These are phyloP conservation scores for Actinernus sp. DNA, from an alignment of 92 coral and sea anemone species.

Conservation along the genomic window DNA sequence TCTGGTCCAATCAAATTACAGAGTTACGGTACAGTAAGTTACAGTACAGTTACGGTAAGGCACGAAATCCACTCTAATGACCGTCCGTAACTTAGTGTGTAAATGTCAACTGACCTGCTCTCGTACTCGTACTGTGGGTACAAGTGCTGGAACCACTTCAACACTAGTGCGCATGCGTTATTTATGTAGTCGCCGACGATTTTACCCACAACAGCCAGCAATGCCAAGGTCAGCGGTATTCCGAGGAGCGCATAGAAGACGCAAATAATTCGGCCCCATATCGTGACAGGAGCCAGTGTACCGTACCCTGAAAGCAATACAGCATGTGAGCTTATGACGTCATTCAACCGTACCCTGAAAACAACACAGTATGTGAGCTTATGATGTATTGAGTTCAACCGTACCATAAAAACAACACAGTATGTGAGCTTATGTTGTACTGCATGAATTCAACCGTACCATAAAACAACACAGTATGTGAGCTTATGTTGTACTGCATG, in stretches of 20 bases:
- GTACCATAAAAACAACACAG: constrained; percentile 1
- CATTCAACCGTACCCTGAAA: too few relatives aligned
- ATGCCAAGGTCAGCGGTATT: constrained; percentile 88
- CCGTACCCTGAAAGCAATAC: constrained; percentile 77
- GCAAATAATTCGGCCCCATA: constrained; percentile 71
- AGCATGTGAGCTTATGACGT: too few relatives aligned
- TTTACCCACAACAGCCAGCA: constrained; percentile 92
- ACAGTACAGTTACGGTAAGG: too few relatives aligned
- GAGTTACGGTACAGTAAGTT: too few relatives aligned
- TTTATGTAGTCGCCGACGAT: constrained; percentile 86
- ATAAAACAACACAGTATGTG: not conserved
- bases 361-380: too few relatives aligned
- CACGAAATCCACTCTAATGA: too few relatives aligned
- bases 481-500: not conserved
- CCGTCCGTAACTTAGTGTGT: too few relatives aligned
- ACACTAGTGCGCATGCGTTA: constrained; percentile 70
- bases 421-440: not conserved
- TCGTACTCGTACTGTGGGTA: constrained; percentile 81
- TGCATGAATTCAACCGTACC: not conserved
- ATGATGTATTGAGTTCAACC: not conserved
- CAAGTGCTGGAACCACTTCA: constrained; percentile 69
- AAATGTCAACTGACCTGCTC: constrained; percentile 65
- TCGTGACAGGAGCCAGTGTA: constrained; percentile 72
- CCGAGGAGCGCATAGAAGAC: constrained; percentile 82
- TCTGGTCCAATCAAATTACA: too few relatives aligned